Evolutionary conservation across 2,888 invertebrate species (phyloP).

Genomic region (Mimumesa dahlbomi): DNA sequence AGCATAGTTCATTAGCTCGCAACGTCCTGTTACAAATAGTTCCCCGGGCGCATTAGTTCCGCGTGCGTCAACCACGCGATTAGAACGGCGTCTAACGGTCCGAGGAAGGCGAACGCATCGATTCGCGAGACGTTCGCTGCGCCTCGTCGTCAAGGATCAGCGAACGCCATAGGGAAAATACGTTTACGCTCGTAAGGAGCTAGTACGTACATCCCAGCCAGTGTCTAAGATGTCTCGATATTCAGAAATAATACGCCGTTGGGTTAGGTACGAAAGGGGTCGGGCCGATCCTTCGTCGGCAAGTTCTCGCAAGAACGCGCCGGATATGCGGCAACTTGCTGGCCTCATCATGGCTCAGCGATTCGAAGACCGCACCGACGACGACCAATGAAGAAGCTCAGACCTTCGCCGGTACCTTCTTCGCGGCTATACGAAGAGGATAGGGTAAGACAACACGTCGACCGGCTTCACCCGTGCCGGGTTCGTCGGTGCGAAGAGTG

Average conservation of each 20-base stretch:
- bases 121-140: slow-evolving; percentile 5
- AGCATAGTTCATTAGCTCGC: slow-evolving; percentile 30
- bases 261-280: neutral
- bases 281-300: slow-evolving; percentile 5
- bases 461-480: neutral
- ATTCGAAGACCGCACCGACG: slow-evolving; percentile 44
- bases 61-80: slow-evolving; percentile 41
- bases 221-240: neutral
- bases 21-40: slow-evolving; percentile 33
- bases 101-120: slow-evolving; percentile 13
- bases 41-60: slow-evolving; percentile 38
- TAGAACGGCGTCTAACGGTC: slow-evolving; percentile 49
- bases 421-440: slow-evolving; percentile 12
- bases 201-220: no score
- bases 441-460: no score
- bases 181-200: neutral
- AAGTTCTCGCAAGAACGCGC: slow-evolving; percentile 36
- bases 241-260: neutral
- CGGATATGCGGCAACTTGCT: slow-evolving; percentile 33
- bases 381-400: slow-evolving; percentile 24
- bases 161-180: no score
- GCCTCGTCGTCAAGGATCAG: slow-evolving; percentile 18
- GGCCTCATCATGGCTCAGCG: slow-evolving; percentile 48
- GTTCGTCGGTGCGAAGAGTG: neutral
- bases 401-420: slow-evolving; percentile 3